Evolutionary conservation across 2,888 invertebrate genomes (phyloP), one percentile per base, ranked within the genome.

Genomic region (Meandrusa payeni): DNA sequence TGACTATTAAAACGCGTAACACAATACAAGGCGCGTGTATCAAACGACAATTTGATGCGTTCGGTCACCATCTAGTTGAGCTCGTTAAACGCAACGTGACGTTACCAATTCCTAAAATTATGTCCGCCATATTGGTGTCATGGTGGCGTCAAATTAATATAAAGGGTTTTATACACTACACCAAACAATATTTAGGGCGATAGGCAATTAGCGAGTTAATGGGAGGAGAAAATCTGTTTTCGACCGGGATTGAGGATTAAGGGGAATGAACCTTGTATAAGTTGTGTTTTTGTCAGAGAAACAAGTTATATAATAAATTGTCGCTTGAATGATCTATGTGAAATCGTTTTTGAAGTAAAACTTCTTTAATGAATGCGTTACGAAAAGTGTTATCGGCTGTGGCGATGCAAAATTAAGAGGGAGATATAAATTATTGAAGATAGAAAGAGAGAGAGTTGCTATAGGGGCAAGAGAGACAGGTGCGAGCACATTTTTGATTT

Each of bases 81-180:
- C 85, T 83, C 68, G 85, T 86, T 86, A 83, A 76, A 57, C 54
- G 52, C 38, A 47, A 57, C 61, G 65, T 70, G 73, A 70, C 71
- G 73, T 69, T 69, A 73, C 67, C 77, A 76, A 79, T 79, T 80
- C 75, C 76, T 70, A 73, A 80, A 80, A 77, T 80, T 72, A 78
- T 80, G 72, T 66, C 62, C 65, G 54, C 52, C 57, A 65, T 73
- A 76, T 79, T 80, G 66, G 69, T 80, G 78, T 77, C 79, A 80
- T 69, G 71, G 72, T 68, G 64, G 57, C 48, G 47, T 51, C 64
- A 69, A 73, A 70, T 74, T 54, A 51, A 52, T 41, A 44, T 37
- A 42, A 45, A 43, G 42, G 44, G 33, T 41, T 48, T 41, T 24
- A 42, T 44, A 32, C 29, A 38, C 13, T 28, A 24, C 47, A 26